Base-by-base conservation (phyloP, 1,140 invertebrate species). In the Nasonia longicornis region DNA sequence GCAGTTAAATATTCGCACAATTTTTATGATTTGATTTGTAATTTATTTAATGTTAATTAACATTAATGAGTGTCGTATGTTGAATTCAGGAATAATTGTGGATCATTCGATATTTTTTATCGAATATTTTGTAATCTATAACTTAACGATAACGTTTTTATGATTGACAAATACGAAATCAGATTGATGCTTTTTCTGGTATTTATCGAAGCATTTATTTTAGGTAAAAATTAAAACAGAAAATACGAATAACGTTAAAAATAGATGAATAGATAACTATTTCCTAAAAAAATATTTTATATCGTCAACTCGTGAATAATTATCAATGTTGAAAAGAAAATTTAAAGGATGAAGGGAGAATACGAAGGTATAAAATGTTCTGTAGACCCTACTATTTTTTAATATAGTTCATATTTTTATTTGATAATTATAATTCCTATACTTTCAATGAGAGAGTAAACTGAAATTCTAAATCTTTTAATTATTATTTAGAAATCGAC, bases 241-340 rank as follows among this genome's bases (percentile, higher is more conserved):
- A 58, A 42, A 63, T 63, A 63, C 3, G 64, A 80, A 66, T 29
- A 79, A 73, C 6, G 22, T 73, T 74, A 45, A 73, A 80, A n/a
- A 38, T 58, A 52, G 29, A 70, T 48, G 31, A 22, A 74, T 42
- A 80, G 45, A 58, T 69, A 45, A 12, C 69, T 75, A 80, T 69
- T 75, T 74, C 63, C n/a, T 69, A 74, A 81, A 64, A 29, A 70
- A 69, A 63, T 81, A 76, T 81, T 81, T 80, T 80, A 8, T 69
- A 80, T 75, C 74, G 58, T 80, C 20, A 79, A 72, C 69, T 66
- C 42, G 67, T 42, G 66, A 80, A 74, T 74, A 48, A 66, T 35
- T 63, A 26, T 52, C 35, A 73, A 26, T 79, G 78, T 79, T 45
- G 64, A 45, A 79, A 66, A 72, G 58, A 58, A 64, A 72, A 73